Evolutionary conservation across 53 echinoderm and acorn worm genomes (phyloP), one percentile per base, ranked within the genome.

Genomic region (Astropecten irregularis): DNA sequence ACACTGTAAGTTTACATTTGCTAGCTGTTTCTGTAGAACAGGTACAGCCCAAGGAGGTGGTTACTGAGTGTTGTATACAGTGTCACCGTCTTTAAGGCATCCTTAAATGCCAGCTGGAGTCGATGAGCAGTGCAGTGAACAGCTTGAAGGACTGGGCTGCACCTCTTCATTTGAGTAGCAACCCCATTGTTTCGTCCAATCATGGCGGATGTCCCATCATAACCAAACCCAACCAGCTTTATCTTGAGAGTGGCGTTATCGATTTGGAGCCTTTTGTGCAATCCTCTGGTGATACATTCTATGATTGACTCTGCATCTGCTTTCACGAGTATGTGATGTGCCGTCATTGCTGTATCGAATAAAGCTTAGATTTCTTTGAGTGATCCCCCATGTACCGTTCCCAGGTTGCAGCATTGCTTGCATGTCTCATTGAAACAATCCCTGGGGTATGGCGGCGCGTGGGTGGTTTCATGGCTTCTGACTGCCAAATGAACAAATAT

Each of bases 201-300:
- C 93, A 93, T 93, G 26, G 89, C 93, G 1, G 86, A 70, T 10
- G 86, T 89, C 26, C 92, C 89, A 39, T 92, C 92, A 26, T 66
- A 71, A 9, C 85, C 92, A 52, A 92, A 82, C 15, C 85, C 92
- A 18, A 92, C 89, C 22, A 92, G 76, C 36, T 92, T 89, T 14
- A 77, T 55, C 71, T 73, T 52, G 37, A 86, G 13, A 29, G 52
- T 20, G 0, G 51, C 7, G n/a, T 71, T 20, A 53, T 71, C 72
- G 22, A 52, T 71, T 38, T 52, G 5, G 15, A 48, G 31, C 36
- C 51, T 19, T n/a, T 64, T 31, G 50, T 61, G 42, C 10, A 56
- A 49, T n/a, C n/a, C n/a, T 27, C 73, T 23, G 42, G 22, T 9
- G 5, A 1, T 25, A 62, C 46, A 18, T 15, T 34, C 38, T 13